Evolutionary conservation across 2,888 invertebrate species (phyloP), one percentile per base, ranked within the genome.

Genomic region (Homarus gammarus): DNA sequence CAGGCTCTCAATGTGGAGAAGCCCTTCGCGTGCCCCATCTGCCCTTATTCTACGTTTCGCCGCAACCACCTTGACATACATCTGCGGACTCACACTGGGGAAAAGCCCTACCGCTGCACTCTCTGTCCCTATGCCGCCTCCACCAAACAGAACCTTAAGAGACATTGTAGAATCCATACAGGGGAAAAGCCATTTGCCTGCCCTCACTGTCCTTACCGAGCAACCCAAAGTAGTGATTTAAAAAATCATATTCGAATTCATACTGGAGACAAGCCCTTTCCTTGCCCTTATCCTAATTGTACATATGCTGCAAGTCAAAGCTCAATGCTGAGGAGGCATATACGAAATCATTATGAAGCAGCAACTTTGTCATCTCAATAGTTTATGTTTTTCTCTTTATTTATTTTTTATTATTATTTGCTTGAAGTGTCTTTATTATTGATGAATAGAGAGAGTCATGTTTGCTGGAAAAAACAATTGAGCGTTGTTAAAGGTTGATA

Each of bases 251-350:
- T 89, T 22, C 49, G 89, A 44, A 89, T 84, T n/a, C 89, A 89
- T 64, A 89, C 89, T 27, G 89, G 89, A 31, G 89, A 89, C 51
- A 89, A 79, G 49, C 89, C 85, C 15, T 89, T 84, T 36, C 77
- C 78, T 8, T 86, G 86, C 51, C 98, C 98, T 93, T 97, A 98
- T 96, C 86, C 86, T 12, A 44, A 86, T n/a, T 99, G 98, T 92
- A 96, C 97, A 0, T 98, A 97, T 94, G 96, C 96, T 0, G 97
- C 87, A 33, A 73, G 51, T 56, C 79, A 87, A n/a, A 79, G 61
- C 72, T 70, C 81, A 27, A 82, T 51, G 68, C 81, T 87, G 8
- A 33, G 72, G n/a, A 81, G 56, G n/a, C 87, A 87, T 33, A 15
- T 81, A 12, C 81, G 79, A 38, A 73, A 64, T 40, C 86, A 86